Base-by-base conservation (phyloP, 2,888 invertebrate species). In the Orthonychiurus folsomi region DNA sequence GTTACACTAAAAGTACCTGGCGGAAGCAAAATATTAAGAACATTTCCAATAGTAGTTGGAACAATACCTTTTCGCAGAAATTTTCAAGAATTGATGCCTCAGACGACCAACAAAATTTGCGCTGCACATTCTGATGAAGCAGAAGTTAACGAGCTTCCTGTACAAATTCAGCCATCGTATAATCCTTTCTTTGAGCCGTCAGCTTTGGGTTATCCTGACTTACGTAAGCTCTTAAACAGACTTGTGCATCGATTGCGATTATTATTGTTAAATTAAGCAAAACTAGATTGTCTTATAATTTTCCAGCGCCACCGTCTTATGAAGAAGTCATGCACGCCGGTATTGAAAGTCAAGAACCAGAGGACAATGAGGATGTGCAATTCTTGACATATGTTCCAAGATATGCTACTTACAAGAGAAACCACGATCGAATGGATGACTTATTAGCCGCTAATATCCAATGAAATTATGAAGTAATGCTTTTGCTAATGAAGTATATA, bases 11-110 rank as follows among this genome's bases (percentile, higher is more conserved):
- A 61, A 59, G 59, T 66, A 47, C 60, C 66, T 2, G 50, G 50
- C 18, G 15, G 24, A 3, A 25, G 3, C 3, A 24, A 50, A 5
- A 3, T 61, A 62, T 27, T 59, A 60, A 28, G 48, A 2, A n/a
- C 61, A 60, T 58, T 60, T 58, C 50, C 55, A 56, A 25, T 66
- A 20, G n/a, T 66, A 18, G 26, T 66, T 50, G 66, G 66, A n/a
- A 66, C 64, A 23, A 64, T 66, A 15, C 66, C 66, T n/a, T 61
- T 56, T 27, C 58, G 59, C 2, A 59, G 60, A 20, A 48, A 61
- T 50, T 60, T 66, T 23, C n/a, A 56, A 12, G 56, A 62, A 28
- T 27, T 66, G 26, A 60, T 50, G 23, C 55, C 37, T 12, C n/a
- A 12, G 48, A n/a, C n/a, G 48, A 12, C 48, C 12, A 48, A 48